Conservation (phyloP, 2,888 invertebrate genomes). For the Matsumyia berberina region DNA sequence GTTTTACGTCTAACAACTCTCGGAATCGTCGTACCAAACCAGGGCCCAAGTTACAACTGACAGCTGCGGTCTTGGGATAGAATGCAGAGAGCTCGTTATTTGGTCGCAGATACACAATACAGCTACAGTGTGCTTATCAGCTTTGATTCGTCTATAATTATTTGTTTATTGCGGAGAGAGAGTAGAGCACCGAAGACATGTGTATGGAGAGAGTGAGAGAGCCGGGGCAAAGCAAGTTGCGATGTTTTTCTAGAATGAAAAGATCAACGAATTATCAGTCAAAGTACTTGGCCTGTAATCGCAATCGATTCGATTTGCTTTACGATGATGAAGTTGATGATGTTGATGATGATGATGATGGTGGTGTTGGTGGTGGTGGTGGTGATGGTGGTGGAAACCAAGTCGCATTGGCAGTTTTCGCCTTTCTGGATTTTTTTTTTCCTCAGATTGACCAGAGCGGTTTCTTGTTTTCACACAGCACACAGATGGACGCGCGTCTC, state of each 20-base stretch:
- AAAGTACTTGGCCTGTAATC: constrained; percentile 59
- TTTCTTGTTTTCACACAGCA: constrained; percentile 44
- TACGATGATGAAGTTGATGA: not conserved
- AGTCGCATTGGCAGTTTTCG: constrained; percentile 27
- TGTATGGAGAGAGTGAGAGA: constrained; percentile 10
- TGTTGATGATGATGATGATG: not conserved
- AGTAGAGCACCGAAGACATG: constrained; percentile 8
- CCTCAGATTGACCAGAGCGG: not conserved
- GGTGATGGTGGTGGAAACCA: constrained; percentile 11
- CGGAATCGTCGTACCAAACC: constrained; percentile 53
- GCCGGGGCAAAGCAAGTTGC: not conserved
- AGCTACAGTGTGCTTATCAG: constrained; percentile 58
- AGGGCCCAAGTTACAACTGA: constrained; percentile 67
- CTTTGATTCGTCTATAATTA: constrained; percentile 58
- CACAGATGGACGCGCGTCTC: constrained; percentile 28
- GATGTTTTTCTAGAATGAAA: constrained; percentile 51
- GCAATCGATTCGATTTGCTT: constrained; percentile 69
- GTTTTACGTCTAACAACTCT: constrained; percentile 29
- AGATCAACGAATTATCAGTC: constrained; percentile 72
- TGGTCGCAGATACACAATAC: constrained; percentile 47
- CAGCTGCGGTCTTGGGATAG: constrained; percentile 49
- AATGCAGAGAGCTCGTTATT: constrained; percentile 68
- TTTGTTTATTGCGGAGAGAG: constrained; percentile 58
- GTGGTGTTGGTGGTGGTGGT: not conserved
- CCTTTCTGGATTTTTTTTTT: constrained; percentile 20